Evolutionary conservation across 2,797 vertebrate genomes (phyloP).

Genomic region (Tadarida brasiliensis): DNA sequence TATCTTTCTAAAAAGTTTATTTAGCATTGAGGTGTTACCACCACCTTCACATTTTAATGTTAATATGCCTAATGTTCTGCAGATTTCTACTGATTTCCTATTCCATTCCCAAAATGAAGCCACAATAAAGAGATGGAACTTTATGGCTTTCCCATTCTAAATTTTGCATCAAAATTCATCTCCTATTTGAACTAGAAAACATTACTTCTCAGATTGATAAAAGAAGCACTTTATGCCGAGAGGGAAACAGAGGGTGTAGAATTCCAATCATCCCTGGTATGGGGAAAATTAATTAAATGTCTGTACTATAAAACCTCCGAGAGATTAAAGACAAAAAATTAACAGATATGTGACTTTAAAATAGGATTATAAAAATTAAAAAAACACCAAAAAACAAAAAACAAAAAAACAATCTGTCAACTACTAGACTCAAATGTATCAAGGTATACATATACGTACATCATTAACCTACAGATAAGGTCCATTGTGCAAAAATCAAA

Average conservation of each 20-base stretch:
- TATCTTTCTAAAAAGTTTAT: neutral
- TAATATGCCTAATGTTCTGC: neutral
- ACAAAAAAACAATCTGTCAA: neutral
- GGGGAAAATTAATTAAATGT: constrained; percentile 33
- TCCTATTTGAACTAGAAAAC: constrained; percentile 6
- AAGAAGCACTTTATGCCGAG: neutral
- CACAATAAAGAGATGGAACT: neutral
- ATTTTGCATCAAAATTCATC: constrained; percentile 46
- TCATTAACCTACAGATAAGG: neutral
- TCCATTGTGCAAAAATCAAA: neutral
- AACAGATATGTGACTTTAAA: constrained; percentile 28
- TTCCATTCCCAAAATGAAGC: neutral
- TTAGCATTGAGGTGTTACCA: neutral
- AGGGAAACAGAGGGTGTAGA: neutral
- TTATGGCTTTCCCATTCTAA: neutral
- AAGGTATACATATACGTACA: neutral
- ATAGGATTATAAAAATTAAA: neutral
- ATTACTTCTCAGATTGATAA: neutral
- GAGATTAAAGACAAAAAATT: neutral
- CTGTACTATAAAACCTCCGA: constrained; percentile 16
- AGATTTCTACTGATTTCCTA: neutral
- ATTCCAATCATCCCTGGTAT: neutral
- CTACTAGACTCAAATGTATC: neutral
- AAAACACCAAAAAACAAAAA: too few species aligned
- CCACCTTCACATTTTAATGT: neutral